Evolutionary conservation across 1,140 invertebrate genomes (phyloP), one percentile per base, ranked within the genome.

Genomic region (Thalassaphorura encarpata): DNA sequence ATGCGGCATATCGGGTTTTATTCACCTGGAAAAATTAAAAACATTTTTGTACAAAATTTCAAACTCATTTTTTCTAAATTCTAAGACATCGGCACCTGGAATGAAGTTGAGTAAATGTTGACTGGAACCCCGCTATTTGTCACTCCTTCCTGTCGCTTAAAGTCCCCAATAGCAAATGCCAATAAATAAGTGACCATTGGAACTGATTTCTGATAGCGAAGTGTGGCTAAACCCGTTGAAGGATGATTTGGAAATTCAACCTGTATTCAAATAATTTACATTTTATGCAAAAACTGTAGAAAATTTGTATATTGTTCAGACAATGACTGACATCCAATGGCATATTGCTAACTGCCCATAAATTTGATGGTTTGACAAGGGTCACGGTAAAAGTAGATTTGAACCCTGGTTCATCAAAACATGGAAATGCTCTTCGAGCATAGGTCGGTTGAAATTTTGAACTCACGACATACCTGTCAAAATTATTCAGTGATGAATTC

Each of bases 171-270:
- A 45, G 95, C 89, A 70, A 95, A 91, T 66, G 87, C 90, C 0
- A 83, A 80, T 2, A 95, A 71, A 67, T 96, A 97, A 0, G 90
- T 93, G 2, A 90, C 91, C 91, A 96, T 96, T 16, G 82, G 81
- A 0, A 87, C 81, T 52, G 85, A 88, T 66, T 82, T 80, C 46
- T 81, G 71, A 72, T 94, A 97, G n/a, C 70, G 76, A 0, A 81
- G 80, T 77, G 75, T 70, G 1, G 73, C 73, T 16, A 75, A 66
- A 46, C 74, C 74, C 6, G 41, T 19, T 4, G 53, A 48, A 19
- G 77, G 77, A 18, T 64, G 55, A 57, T 77, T 66, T 0, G 63
- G 50, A 6, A 66, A 57, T 29, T 68, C 66, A 24, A 36, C 66
- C 76, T 77, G 55, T 5, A 70, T 49, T 27, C 16, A 41, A n/a